Conservation (phyloP, 1,140 invertebrate species). For the Apis cerana region DNA sequence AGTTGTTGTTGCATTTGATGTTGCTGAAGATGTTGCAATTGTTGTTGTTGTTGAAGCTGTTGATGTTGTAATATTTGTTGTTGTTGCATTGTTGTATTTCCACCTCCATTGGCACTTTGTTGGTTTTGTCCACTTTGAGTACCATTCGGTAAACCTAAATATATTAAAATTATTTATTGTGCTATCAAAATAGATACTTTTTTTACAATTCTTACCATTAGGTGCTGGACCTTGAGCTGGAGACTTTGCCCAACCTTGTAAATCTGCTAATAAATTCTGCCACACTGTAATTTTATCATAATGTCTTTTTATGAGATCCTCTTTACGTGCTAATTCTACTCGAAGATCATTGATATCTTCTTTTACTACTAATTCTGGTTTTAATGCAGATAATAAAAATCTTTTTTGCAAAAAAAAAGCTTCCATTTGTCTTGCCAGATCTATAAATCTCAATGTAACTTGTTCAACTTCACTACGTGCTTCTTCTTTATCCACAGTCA, state of each 20-base stretch:
- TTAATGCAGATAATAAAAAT: conserved; percentile 93
- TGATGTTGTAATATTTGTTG: conserved; percentile 80
- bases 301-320: conserved; percentile 92
- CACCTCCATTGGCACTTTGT: conserved; percentile 67
- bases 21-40: conserved; percentile 81
- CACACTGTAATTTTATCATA: conserved; percentile 95
- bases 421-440: conserved; percentile 95
- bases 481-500: conserved; percentile 90
- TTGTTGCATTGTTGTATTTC: conserved; percentile 65
- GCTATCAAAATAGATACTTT: conserved; percentile 13
- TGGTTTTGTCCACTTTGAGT: conserved; percentile 68
- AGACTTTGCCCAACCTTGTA: conserved; percentile 83
- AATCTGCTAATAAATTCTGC: conserved; percentile 92
- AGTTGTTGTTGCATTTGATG: conserved; percentile 80
- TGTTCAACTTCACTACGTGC: conserved; percentile 93
- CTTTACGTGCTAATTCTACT: conserved; percentile 91
- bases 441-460: conserved; percentile 91
- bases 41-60: conserved; percentile 80
- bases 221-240: conserved; percentile 79
- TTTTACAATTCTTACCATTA: conserved; percentile 74
- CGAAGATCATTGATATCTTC: conserved; percentile 94
- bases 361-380: conserved; percentile 94
- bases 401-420: conserved; percentile 96
- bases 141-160: conserved; percentile 71
- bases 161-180: conserved; percentile 54